A percentile compares a stretch with the other conserved stretches of the same genome.
phyloP scores from a whole-genome alignment of 2,113 vertebrate genomes.

The Misgurnus anguillicaudatus region DNA sequence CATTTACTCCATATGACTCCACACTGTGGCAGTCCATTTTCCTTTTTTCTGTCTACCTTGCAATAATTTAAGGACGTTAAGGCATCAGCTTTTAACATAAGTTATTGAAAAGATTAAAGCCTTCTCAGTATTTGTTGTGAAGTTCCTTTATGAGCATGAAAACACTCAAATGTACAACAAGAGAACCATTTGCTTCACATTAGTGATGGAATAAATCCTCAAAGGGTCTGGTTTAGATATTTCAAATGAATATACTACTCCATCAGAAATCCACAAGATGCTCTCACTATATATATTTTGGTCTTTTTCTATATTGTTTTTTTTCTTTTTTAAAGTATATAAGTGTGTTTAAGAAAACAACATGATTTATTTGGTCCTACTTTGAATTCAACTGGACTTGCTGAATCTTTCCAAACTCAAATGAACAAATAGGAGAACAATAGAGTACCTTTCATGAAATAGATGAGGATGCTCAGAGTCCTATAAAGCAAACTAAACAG shows the following conservation, averaged over 20 bases:
- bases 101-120: background rate
- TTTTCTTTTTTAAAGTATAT: no score
- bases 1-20: slow-evolving; percentile 55
- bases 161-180: background rate
- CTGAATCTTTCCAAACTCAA: background rate
- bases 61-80: background rate
- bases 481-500: background rate
- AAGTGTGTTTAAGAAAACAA: no score
- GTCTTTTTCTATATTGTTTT: no score
- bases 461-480: background rate
- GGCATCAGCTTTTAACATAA: background rate
- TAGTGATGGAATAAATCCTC: slow-evolving; percentile 10
- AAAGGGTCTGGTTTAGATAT: slow-evolving; percentile 18
- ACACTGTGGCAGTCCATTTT: slow-evolving; percentile 8
- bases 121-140: background rate
- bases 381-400: background rate
- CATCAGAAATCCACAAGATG: no score
- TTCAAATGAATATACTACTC: background rate
- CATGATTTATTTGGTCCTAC: no score
- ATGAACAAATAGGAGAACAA: background rate
- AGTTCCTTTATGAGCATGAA: background rate
- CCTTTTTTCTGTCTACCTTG: background rate
- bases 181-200: slow-evolving; percentile 1
- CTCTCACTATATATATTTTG: no score
- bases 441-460: background rate